Evolutionary conservation across 2,888 invertebrate genomes (phyloP).

Genomic region (Tethea ocularis): DNA sequence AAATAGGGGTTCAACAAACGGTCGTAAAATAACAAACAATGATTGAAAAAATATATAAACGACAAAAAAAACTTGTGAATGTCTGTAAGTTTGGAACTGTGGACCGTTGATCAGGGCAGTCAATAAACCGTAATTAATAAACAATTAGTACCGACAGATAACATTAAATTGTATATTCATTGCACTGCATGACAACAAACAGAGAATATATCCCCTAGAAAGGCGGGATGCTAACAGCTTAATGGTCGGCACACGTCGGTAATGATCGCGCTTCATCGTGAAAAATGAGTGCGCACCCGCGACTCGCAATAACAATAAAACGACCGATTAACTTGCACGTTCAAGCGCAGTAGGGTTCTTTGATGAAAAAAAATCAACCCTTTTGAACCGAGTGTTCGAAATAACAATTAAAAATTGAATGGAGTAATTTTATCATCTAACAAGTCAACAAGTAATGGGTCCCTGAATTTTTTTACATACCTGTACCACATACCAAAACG

Average conservation of each 20-base stretch:
- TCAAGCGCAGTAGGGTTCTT: constrained; percentile 34
- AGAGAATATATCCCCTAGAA: constrained; percentile 38
- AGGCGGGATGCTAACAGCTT: constrained; percentile 49
- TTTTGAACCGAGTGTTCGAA: constrained; percentile 8
- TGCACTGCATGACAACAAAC: constrained; percentile 22
- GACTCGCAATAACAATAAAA: constrained; percentile 68
- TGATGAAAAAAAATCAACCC: constrained; percentile 18
- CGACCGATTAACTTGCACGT: constrained; percentile 66
- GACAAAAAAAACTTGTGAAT: no score
- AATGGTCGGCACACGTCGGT: constrained; percentile 70
- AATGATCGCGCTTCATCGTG: constrained; percentile 39
- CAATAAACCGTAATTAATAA: not conserved
- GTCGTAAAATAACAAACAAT: no score
- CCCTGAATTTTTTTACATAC: not conserved
- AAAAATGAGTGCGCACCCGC: constrained; percentile 43
- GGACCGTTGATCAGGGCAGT: not conserved
- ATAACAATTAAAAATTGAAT: constrained; percentile 5
- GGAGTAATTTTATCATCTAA: constrained; percentile 9
- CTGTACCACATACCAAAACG: no score
- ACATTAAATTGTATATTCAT: constrained; percentile 26
- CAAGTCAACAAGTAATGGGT: not conserved
- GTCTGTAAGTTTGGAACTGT: no score
- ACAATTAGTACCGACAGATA: not conserved
- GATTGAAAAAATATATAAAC: no score
- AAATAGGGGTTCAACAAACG: no score